Evolutionary conservation across 2,113 vertebrate species (phyloP).

Genomic region (Sphaerodactylus townsendi): DNA sequence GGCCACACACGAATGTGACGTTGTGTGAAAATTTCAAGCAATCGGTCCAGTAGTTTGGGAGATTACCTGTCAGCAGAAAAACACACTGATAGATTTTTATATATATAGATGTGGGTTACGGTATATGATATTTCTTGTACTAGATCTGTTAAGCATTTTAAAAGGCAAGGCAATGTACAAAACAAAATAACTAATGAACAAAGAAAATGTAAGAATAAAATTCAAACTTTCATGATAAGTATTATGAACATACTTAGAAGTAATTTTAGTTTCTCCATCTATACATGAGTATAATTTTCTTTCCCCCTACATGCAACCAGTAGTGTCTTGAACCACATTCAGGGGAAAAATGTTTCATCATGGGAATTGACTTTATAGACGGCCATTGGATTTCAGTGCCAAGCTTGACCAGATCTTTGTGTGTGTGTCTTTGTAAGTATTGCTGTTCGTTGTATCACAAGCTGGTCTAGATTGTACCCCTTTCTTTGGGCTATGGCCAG

Average conservation of each 20-base stretch:
- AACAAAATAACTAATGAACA: background rate
- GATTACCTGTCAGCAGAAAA: no score
- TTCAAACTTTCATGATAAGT: background rate
- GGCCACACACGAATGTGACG: no score
- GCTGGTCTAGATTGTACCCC: background rate
- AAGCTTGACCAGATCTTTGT: background rate
- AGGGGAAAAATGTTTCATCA: no score
- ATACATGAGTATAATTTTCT: background rate
- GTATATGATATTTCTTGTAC: background rate
- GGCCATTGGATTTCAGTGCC: background rate
- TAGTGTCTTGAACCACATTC: background rate
- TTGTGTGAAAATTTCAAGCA: no score
- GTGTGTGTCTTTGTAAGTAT: background rate
- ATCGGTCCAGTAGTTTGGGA: no score
- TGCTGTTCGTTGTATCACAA: background rate
- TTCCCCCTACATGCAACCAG: background rate
- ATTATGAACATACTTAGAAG: background rate
- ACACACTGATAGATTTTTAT: no score
- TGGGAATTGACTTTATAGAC: background rate
- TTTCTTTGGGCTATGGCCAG: rapidly evolving
- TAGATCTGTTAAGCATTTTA: background rate
- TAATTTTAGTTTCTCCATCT: background rate
- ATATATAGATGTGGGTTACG: background rate
- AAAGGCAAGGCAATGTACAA: background rate
- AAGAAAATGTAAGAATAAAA: background rate